These are phyloP conservation scores for Pteromalus puparum DNA, from an alignment of 1,140 invertebrate genomes.

Conservation along the genomic window DNA sequence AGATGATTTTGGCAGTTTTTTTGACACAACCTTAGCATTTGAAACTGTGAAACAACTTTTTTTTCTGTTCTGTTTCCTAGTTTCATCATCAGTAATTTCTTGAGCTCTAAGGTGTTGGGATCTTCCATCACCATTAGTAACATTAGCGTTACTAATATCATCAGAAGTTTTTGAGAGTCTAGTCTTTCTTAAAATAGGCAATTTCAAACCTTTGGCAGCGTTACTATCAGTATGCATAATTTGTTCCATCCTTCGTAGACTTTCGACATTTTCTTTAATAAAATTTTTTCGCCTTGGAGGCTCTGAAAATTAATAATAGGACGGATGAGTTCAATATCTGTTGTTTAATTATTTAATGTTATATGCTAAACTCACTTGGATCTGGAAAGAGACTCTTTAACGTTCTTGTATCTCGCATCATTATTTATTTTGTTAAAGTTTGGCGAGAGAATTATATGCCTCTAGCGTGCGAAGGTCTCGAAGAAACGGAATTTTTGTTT, in stretches of 20 bases:
- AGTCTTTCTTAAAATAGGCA: slow-evolving; percentile 53
- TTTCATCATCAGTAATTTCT: slow-evolving; percentile 48
- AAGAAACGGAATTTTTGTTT: slow-evolving; percentile 56
- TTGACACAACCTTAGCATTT: slow-evolving; percentile 18
- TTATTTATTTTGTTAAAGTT: slow-evolving; percentile 34
- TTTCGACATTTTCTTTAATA: slow-evolving; percentile 72
- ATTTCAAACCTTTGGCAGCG: slow-evolving; percentile 58
- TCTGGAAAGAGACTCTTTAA: slow-evolving; percentile 70
- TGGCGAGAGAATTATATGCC: background rate
- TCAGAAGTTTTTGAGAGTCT: background rate
- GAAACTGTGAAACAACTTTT: slow-evolving; percentile 49
- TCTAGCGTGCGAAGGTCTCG: background rate
- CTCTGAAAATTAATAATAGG: slow-evolving; percentile 60
- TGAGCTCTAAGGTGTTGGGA: slow-evolving; percentile 44
- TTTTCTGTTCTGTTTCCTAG: slow-evolving; percentile 49
- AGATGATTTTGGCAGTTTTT: slow-evolving; percentile 26
- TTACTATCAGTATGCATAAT: slow-evolving; percentile 61
- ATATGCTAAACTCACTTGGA: slow-evolving; percentile 62
- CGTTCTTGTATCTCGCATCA: slow-evolving; percentile 61
- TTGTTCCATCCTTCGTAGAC: slow-evolving; percentile 67
- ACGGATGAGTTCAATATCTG: slow-evolving; percentile 10
- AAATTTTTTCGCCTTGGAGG: slow-evolving; percentile 69
- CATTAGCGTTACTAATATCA: background rate
- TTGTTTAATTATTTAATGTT: background rate
- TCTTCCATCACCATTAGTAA: background rate